Evolutionary conservation across 2,888 invertebrate genomes (phyloP).

Genomic region (Cremastobaeus sp.): DNA sequence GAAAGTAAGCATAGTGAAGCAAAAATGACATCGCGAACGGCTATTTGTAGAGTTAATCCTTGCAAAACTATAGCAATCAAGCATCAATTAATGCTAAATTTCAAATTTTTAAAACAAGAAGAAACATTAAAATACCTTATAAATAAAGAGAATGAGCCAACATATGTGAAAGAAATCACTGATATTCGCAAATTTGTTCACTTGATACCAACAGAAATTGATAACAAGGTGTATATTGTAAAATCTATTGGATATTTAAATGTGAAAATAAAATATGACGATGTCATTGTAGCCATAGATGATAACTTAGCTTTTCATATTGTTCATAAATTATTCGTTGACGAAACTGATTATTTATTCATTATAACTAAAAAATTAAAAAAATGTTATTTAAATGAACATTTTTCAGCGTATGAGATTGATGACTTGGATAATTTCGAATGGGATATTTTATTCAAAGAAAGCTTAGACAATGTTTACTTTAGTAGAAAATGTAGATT

Average conservation of each 20-base stretch:
- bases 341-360: not conserved
- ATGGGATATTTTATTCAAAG: not conserved
- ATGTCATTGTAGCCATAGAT: not conserved
- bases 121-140: not conserved
- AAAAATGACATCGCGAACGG: constrained; percentile 13
- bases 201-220: not conserved
- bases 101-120: constrained; percentile 7
- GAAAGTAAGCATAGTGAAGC: constrained; percentile 13
- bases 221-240: not conserved
- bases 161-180: not conserved
- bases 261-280: not conserved
- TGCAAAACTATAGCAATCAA: constrained; percentile 26
- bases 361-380: constrained; percentile 4
- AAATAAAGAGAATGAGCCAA: not conserved
- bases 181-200: not conserved
- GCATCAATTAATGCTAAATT: constrained; percentile 16
- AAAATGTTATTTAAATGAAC: constrained; percentile 3
- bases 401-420: constrained; percentile 4
- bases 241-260: constrained; percentile 5
- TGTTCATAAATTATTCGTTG: constrained; percentile 1
- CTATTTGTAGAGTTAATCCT: constrained; percentile 2
- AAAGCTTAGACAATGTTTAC: not conserved
- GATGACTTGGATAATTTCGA: not conserved
- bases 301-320: not conserved
- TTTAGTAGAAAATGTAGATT: not conserved